Base-by-base conservation (phyloP, 2,797 vertebrate species). In the Lacerta viridis region DNA sequence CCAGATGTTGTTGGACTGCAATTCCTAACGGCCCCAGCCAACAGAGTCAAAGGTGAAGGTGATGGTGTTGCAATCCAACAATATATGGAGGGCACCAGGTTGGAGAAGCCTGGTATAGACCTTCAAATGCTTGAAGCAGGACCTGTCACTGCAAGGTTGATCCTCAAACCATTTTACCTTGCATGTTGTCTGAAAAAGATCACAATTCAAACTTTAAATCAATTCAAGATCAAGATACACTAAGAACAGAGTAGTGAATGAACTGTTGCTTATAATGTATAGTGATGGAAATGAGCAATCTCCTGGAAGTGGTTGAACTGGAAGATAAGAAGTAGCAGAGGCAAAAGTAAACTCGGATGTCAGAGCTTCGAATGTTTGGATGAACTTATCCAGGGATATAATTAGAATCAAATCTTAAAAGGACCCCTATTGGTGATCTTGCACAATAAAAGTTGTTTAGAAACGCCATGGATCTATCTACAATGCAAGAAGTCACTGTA, bases 401-500 rank as follows among this genome's bases (percentile, higher is more conserved):
- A 74, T 85, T 81, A 75, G 69, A 66, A 66, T 1, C n/a, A 11
- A 55, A 75, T 66, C 25, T 43, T 89, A 91, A 83, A 90, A 86
- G 5, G 0, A 79, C 85, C n/a, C 1, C 36, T 83, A 5, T 25
- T 2, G 43, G 11, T 84, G 86, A 86, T 77, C 27, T 39, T 80
- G 25, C 18, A n/a, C 8, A 88, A 33, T 4, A 80, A 2, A 76
- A 23, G 72, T 88, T 33, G 55, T 43, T 92, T 91, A 80, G 8
- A 33, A 71, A 92, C 90, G 61, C 83, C 84, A 89, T 76, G 69
- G 80, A 87, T 75, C 46, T 89, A 29, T 69, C 43, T 84, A 85
- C 1, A 61, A 92, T 68, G 61, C 75, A 88, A 55, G 91, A 90
- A 91, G 66, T 15, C 88, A 92, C 59, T 84, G 90, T 39, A 43